These are phyloP conservation scores for Sminthurinus aureus DNA, from an alignment of 2,888 invertebrate genomes.

Conservation along the genomic window DNA sequence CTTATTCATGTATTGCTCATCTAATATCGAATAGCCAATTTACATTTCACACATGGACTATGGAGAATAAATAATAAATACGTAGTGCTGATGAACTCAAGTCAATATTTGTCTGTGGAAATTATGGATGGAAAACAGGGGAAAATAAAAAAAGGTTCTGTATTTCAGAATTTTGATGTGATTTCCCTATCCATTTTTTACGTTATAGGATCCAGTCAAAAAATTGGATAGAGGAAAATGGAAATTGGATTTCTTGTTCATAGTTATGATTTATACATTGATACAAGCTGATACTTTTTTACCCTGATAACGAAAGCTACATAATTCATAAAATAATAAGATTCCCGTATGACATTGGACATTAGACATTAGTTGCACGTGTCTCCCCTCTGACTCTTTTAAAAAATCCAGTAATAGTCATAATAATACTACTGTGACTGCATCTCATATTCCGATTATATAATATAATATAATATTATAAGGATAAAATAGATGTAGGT, in stretches of 20 bases:
- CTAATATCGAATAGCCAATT: background rate
- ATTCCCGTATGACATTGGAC: background rate
- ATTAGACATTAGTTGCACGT: background rate
- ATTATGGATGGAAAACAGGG: background rate
- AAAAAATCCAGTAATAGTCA: background rate
- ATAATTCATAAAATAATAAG: background rate
- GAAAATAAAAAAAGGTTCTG: too few relatives aligned
- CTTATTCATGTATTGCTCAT: too few relatives aligned
- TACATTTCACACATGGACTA: background rate
- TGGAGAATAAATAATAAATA: background rate
- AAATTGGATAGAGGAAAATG: too few relatives aligned
- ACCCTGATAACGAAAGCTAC: background rate
- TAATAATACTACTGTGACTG: too few relatives aligned
- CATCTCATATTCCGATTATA: too few relatives aligned
- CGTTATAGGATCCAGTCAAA: too few relatives aligned
- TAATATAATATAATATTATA: too few relatives aligned
- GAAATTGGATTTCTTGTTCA: background rate
- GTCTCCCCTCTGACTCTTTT: background rate
- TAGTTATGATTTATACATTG: background rate
- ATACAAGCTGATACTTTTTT: background rate
- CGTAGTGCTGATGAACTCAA: background rate
- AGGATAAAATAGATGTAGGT: too few relatives aligned
- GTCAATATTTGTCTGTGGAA: constrained; percentile 5
- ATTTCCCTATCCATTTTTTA: too few relatives aligned
- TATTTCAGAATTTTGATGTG: too few relatives aligned